These are phyloP conservation scores for Picus viridis DNA, from an alignment of 2,797 vertebrate species.

Conservation along the genomic window DNA sequence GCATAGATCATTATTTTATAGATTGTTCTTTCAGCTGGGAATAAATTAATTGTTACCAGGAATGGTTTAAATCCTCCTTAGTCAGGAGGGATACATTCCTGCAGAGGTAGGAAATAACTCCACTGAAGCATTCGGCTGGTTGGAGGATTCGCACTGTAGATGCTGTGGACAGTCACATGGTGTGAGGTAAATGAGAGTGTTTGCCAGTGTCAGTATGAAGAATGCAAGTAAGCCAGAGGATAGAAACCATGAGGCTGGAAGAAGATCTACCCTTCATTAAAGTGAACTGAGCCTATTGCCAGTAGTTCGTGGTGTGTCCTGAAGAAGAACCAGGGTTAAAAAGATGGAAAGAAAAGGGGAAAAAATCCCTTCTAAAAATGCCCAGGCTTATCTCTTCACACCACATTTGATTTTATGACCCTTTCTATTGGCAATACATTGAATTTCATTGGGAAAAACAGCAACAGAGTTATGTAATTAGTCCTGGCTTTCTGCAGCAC, in stretches of 20 bases:
- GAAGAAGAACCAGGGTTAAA: background rate
- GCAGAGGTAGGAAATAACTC: background rate
- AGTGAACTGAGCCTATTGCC: background rate
- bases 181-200: background rate
- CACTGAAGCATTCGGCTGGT: background rate
- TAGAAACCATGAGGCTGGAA: background rate
- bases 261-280: background rate
- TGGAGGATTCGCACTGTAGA: background rate
- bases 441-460: background rate
- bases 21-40: background rate
- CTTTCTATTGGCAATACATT: background rate
- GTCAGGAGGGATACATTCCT: background rate
- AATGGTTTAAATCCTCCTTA: background rate
- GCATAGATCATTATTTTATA: background rate
- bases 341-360: background rate
- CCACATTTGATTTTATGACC: background rate
- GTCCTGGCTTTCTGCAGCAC: background rate
- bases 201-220: background rate
- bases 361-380: background rate
- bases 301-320: background rate
- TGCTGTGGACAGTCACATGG: background rate
- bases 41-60: background rate
- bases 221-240: background rate
- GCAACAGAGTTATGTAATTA: background rate
- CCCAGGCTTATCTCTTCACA: background rate